Evolutionary conservation across 2,888 invertebrate species (phyloP).

Genomic region (Auanema freiburgensis): DNA sequence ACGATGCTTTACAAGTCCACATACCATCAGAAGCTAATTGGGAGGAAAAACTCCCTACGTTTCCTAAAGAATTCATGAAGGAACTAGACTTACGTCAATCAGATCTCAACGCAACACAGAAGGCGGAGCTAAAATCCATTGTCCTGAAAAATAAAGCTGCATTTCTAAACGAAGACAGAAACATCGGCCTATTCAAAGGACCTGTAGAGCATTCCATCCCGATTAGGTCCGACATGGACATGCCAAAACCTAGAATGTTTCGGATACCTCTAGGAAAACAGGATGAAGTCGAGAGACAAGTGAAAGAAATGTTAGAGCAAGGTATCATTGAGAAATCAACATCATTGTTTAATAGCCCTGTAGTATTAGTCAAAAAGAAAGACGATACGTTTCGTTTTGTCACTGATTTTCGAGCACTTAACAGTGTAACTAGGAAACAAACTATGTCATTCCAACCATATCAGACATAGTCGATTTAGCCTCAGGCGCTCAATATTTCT

Average conservation of each 20-base stretch:
- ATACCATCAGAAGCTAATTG: constrained; percentile 7
- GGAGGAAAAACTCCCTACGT: constrained; percentile 6
- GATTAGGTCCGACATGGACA: background rate
- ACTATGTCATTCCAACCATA: constrained; percentile 19
- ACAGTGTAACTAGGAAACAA: constrained; percentile 18
- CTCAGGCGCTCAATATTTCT: constrained; percentile 14
- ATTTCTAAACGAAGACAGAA: constrained; percentile 8
- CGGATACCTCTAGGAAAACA: constrained; percentile 7
- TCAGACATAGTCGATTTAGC: constrained; percentile 14
- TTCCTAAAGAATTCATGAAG: background rate
- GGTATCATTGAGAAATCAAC: constrained; percentile 10
- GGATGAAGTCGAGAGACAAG: constrained; percentile 6
- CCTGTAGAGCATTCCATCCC: constrained; percentile 6
- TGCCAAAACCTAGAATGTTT: constrained; percentile 5
- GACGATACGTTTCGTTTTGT: constrained; percentile 14
- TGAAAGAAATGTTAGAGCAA: constrained; percentile 8
- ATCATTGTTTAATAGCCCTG: background rate
- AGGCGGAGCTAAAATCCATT: background rate
- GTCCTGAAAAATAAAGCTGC: background rate
- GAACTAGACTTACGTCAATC: background rate
- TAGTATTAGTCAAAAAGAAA: constrained; percentile 24
- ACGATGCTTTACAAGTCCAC: background rate
- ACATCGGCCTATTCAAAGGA: constrained; percentile 11
- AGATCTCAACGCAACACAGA: background rate
- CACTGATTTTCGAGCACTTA: constrained; percentile 19